These are phyloP conservation scores for Habroteleia sp. DNA, from an alignment of 2,888 invertebrate species.

Conservation along the genomic window DNA sequence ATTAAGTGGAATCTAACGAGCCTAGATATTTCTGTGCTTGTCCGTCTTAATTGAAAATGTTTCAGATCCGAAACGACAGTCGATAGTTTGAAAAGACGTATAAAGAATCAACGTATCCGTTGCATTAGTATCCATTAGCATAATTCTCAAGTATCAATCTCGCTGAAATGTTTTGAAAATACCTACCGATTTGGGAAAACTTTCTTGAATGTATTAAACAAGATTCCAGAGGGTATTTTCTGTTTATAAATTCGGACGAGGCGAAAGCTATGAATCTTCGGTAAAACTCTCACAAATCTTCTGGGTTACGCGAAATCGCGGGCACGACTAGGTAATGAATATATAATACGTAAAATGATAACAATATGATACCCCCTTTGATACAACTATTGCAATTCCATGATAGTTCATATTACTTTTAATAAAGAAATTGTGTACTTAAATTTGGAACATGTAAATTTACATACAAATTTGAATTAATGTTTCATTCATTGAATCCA, in stretches of 20 bases:
- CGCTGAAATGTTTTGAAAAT: conserved; percentile 13
- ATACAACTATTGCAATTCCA: conserved; percentile 30
- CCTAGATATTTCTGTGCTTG: conserved; percentile 15
- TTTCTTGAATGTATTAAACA: conserved; percentile 24
- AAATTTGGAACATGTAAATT: too few relatives aligned
- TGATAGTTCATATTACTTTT: too few relatives aligned
- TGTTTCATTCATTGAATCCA: too few relatives aligned
- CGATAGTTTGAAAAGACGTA: conserved; percentile 17
- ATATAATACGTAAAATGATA: conserved; percentile 42
- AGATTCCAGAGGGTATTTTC: conserved; percentile 28
- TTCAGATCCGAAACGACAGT: conserved; percentile 4
- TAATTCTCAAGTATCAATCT: conserved; percentile 35
- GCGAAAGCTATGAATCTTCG: conserved; percentile 43
- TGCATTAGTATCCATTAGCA: conserved; percentile 35
- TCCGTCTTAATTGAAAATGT: conserved; percentile 9
- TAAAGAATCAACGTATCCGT: conserved; percentile 15
- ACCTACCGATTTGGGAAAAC: conserved; percentile 21
- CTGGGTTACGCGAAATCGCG: conserved; percentile 17
- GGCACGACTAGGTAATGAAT: conserved; percentile 28
- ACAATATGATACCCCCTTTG: conserved; percentile 8
- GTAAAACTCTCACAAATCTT: conserved; percentile 50
- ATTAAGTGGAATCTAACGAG: conserved; percentile 40
- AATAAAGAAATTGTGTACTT: too few relatives aligned
- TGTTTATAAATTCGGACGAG: conserved; percentile 49
- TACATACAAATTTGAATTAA: too few relatives aligned